These are phyloP conservation scores for Epicauta chinensis DNA, from an alignment of 1,140 invertebrate genomes.

Conservation along the genomic window DNA sequence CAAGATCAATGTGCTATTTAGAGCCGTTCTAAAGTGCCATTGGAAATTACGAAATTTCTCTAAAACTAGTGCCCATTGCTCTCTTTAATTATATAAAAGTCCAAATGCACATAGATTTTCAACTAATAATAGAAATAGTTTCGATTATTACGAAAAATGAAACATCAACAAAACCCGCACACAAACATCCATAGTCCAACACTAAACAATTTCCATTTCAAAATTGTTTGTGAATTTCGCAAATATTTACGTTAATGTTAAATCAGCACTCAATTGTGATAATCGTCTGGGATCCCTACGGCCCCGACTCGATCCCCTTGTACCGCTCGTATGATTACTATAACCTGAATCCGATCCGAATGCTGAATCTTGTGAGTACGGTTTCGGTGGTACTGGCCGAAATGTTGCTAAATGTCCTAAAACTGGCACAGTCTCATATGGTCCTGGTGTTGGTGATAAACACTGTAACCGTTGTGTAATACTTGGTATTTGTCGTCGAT, in stretches of 20 bases:
- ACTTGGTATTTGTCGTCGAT: conserved; percentile 36
- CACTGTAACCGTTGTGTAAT: conserved; percentile 48
- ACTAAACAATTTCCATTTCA: not conserved
- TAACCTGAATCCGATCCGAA: conserved; percentile 64
- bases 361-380: conserved; percentile 48
- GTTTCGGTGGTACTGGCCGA: conserved; percentile 39
- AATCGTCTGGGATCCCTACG: conserved; percentile 37
- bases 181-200: not conserved
- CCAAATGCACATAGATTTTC: not conserved
- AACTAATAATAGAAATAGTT: not conserved
- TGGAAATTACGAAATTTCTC: too few relatives aligned
- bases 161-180: not conserved
- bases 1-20: too few relatives aligned
- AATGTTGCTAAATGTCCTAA: conserved; percentile 45
- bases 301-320: conserved; percentile 38
- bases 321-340: conserved; percentile 55
- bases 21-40: too few relatives aligned
- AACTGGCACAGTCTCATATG: conserved; percentile 54
- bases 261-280: conserved; percentile 41
- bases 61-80: not conserved
- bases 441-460: conserved; percentile 46
- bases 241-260: conserved; percentile 38
- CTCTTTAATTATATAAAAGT: not conserved
- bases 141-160: not conserved
- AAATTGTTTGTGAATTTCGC: too few relatives aligned